phyloP scores from a whole-genome alignment of 2,797 vertebrate genomes.

The Gymnoscopelus braueri region DNA sequence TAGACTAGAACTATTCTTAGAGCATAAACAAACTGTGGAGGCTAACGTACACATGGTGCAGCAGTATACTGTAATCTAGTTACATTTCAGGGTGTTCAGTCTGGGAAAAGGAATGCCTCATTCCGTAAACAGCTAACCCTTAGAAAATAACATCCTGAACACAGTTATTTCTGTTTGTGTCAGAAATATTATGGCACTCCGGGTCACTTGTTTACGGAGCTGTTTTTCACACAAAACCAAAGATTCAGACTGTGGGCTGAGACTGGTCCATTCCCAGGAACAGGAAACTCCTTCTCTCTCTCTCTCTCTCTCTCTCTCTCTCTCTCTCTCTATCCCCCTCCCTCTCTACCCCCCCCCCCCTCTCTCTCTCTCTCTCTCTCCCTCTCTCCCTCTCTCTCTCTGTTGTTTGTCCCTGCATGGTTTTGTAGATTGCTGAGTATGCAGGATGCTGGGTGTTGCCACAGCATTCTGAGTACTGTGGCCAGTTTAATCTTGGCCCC shows the following conservation, averaged over 20 bases:
- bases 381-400: constrained; percentile 11
- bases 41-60: background rate
- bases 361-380: background rate
- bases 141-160: background rate
- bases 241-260: constrained; percentile 24
- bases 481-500: constrained; percentile 18
- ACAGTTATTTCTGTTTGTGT: background rate
- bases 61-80: constrained; percentile 22
- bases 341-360: background rate
- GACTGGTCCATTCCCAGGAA: constrained; percentile 43
- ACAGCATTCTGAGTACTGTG: constrained; percentile 21
- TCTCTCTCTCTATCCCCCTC: background rate
- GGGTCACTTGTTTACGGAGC: constrained; percentile 17
- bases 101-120: background rate
- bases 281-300: constrained; percentile 43
- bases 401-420: constrained; percentile 43
- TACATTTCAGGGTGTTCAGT: background rate
- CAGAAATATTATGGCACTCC: background rate
- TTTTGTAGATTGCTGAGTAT: constrained; percentile 62
- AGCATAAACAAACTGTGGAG: constrained; percentile 28
- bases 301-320: constrained; percentile 1
- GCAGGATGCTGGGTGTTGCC: constrained; percentile 49
- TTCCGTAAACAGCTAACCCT: background rate
- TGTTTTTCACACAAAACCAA: constrained; percentile 30
- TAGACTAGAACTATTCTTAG: constrained; percentile 20